Evolutionary conservation across 2,797 vertebrate species (phyloP).

Genomic region (Pipistrellus kuhlii): DNA sequence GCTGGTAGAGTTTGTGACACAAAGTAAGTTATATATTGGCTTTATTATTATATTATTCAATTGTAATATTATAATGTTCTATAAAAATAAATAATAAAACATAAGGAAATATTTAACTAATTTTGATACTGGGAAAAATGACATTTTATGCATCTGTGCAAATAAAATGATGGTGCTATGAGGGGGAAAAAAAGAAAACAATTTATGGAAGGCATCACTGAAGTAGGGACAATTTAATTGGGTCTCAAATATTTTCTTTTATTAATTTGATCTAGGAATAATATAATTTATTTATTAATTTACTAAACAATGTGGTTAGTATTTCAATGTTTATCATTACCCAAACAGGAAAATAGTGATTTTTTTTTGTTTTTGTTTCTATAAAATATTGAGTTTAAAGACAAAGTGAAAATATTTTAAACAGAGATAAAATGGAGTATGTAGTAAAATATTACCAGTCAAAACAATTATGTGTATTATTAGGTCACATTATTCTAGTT

Average conservation of each 20-base stretch:
- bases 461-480: neutral
- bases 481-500: neutral
- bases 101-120: neutral
- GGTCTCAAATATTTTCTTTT: neutral
- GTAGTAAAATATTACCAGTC: neutral
- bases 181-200: neutral
- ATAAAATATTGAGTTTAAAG: conserved; percentile 14
- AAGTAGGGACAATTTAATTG: neutral
- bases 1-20: neutral
- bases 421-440: neutral
- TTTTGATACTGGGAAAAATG: neutral
- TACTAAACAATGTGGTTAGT: neutral
- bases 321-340: neutral
- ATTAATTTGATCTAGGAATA: neutral
- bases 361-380: neutral
- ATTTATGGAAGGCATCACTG: neutral
- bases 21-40: neutral
- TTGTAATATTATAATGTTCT: neutral
- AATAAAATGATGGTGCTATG: neutral
- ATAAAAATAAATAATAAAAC: neutral
- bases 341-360: neutral
- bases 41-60: neutral
- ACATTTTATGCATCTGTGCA: neutral
- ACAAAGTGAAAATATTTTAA: neutral
- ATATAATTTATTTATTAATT: neutral